Evolutionary conservation across 1,140 invertebrate genomes (phyloP).

Genomic region (Piezodorus guildinii): DNA sequence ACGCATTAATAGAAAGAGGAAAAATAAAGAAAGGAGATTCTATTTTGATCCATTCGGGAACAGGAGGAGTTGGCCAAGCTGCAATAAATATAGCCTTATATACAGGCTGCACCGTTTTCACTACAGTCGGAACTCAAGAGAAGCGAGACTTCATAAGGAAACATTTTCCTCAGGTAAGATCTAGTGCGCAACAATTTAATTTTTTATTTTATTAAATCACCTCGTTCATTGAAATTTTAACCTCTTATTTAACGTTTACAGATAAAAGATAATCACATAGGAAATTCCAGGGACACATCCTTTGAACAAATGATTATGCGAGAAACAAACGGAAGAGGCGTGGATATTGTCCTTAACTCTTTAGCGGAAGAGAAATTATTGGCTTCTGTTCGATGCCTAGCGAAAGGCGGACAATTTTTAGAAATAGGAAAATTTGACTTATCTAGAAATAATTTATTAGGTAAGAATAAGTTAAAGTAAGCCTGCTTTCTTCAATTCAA

Average conservation of each 20-base stretch:
- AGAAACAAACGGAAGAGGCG: slow-evolving; percentile 49
- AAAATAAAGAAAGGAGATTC: slow-evolving; percentile 47
- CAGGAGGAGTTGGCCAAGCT: slow-evolving; percentile 66
- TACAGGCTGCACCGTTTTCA: slow-evolving; percentile 53
- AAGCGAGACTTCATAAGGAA: slow-evolving; percentile 40
- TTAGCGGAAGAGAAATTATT: slow-evolving; percentile 64
- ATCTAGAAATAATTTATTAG: slow-evolving; percentile 49
- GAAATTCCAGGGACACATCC: slow-evolving; percentile 54
- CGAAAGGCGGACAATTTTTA: slow-evolving; percentile 51
- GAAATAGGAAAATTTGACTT: slow-evolving; percentile 64
- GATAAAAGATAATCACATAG: slow-evolving; percentile 48
- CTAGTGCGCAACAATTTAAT: background rate
- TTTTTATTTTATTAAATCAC: too few species aligned
- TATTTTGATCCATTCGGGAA: slow-evolving; percentile 63
- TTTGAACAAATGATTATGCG: slow-evolving; percentile 58
- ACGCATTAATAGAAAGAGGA: slow-evolving; percentile 47
- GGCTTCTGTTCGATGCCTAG: slow-evolving; percentile 44
- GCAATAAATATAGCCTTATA: slow-evolving; percentile 57
- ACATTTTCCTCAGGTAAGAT: background rate
- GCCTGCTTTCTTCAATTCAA: too few species aligned
- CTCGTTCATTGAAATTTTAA: background rate
- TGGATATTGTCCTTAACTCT: slow-evolving; percentile 68
- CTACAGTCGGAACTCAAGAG: slow-evolving; percentile 54
- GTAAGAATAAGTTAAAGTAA: slow-evolving; percentile 28
- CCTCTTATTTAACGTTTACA: background rate